A percentile compares a stretch with the other conserved stretches of the same genome.
These are phyloP conservation scores for Rhynchopsitta pachyrhyncha DNA, from an alignment of 2,113 vertebrate species.

Conservation along the genomic window DNA sequence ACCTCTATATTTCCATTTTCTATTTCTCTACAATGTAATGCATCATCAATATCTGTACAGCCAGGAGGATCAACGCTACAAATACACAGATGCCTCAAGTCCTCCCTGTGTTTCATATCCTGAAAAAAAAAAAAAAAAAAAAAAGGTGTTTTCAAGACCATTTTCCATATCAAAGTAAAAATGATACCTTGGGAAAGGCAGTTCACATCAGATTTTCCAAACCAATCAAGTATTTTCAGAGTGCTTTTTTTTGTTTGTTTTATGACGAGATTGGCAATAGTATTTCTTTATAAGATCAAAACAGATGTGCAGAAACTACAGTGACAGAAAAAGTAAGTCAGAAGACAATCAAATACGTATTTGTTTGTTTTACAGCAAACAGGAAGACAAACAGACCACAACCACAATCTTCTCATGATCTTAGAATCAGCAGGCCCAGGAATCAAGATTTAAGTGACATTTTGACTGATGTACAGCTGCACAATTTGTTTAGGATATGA, in stretches of 20 bases:
- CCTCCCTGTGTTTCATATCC: conserved; percentile 87
- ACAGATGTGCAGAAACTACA: neutral
- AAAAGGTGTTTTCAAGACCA: neutral
- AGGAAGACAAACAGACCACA: neutral
- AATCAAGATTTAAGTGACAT: neutral
- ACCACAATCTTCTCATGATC: neutral
- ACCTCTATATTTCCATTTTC: conserved; percentile 92
- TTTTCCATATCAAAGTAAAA: neutral
- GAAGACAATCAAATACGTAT: neutral
- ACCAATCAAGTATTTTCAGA: neutral
- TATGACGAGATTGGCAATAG: neutral
- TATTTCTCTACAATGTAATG: conserved; percentile 87
- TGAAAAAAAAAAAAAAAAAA: conserved; percentile 34
- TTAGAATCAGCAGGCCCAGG: neutral
- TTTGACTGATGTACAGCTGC: neutral
- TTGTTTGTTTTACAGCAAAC: neutral
- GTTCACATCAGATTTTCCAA: neutral
- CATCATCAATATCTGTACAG: conserved; percentile 98
- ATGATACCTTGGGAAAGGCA: neutral
- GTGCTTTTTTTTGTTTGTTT: neutral
- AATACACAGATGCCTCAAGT: conserved; percentile 85
- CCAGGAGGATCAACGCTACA: conserved; percentile 98
- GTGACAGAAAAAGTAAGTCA: neutral
- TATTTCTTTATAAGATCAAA: neutral
- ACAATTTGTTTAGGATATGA: neutral